These are phyloP conservation scores for Drosophila dunni DNA, from an alignment of 1,140 invertebrate genomes.

Conservation along the genomic window DNA sequence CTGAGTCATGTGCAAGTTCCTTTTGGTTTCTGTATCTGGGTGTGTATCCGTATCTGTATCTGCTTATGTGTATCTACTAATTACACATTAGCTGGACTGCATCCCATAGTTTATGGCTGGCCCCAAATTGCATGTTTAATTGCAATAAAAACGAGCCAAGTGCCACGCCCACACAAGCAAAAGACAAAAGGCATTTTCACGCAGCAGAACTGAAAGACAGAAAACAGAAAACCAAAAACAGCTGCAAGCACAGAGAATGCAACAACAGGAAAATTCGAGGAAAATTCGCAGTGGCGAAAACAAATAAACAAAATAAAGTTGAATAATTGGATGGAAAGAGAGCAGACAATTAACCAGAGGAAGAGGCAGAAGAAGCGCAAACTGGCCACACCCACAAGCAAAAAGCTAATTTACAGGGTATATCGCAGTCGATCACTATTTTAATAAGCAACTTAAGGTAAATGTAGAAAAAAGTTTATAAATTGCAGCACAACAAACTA, in stretches of 20 bases:
- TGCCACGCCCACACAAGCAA: conserved; percentile 51
- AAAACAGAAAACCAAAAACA: conserved; percentile 45
- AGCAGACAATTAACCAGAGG: neutral
- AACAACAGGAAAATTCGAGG: conserved; percentile 48
- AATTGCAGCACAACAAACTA: too few relatives aligned
- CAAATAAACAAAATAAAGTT: conserved; percentile 10
- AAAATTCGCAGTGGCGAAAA: conserved; percentile 35
- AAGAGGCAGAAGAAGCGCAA: neutral
- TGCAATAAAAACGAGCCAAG: conserved; percentile 67
- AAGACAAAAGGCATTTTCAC: conserved; percentile 50
- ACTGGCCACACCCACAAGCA: neutral
- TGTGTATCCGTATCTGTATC: conserved; percentile 2
- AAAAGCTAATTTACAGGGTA: neutral
- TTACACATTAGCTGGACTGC: conserved; percentile 53
- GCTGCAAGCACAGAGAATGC: conserved; percentile 52
- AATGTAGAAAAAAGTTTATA: too few relatives aligned
- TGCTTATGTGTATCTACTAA: conserved; percentile 9
- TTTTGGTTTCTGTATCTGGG: neutral
- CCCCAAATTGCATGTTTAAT: conserved; percentile 80
- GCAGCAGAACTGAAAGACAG: conserved; percentile 68
- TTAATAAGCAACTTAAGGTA: too few relatives aligned
- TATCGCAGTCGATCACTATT: too few relatives aligned
- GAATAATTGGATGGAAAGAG: neutral
- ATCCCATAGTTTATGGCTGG: conserved; percentile 71
- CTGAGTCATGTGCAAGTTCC: neutral